These are phyloP conservation scores for Athene noctua DNA, from an alignment of 2,113 vertebrate genomes.

Conservation along the genomic window DNA sequence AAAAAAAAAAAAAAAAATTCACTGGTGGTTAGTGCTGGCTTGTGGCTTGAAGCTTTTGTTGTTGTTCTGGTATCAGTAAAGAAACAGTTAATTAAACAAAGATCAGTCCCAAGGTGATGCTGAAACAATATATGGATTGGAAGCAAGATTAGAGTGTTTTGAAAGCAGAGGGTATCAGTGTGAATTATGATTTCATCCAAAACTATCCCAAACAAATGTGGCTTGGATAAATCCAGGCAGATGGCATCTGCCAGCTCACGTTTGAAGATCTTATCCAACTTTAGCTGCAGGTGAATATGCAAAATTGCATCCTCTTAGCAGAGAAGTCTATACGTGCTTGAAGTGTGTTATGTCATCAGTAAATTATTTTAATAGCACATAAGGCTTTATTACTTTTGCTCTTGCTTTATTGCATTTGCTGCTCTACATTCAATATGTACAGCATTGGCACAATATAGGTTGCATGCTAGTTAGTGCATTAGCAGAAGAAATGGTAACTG, in stretches of 20 bases:
- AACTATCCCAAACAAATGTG: not conserved
- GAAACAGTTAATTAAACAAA: not conserved
- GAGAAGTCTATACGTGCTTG: not conserved
- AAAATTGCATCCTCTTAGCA: not conserved
- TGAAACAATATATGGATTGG: not conserved
- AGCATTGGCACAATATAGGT: slow-evolving; percentile 39
- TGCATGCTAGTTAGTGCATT: slow-evolving; percentile 36
- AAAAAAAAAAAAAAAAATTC: not conserved
- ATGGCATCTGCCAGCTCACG: not conserved
- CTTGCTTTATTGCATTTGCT: slow-evolving; percentile 64
- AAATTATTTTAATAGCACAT: slow-evolving; percentile 47
- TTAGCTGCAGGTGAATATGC: not conserved
- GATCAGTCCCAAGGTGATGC: not conserved
- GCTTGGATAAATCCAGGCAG: not conserved
- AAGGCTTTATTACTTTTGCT: slow-evolving; percentile 51
- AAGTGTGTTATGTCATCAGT: not conserved
- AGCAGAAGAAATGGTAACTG: slow-evolving; percentile 5
- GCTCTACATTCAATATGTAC: slow-evolving; percentile 48
- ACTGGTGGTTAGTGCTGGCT: not conserved
- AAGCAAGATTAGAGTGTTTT: not conserved
- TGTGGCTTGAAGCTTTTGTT: not conserved
- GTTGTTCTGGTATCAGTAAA: not conserved
- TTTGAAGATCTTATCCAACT: not conserved
- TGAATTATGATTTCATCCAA: not conserved
- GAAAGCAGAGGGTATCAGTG: not conserved